These are phyloP conservation scores for Gambusia yucatana DNA, from an alignment of 2,797 vertebrate genomes.

Conservation along the genomic window DNA sequence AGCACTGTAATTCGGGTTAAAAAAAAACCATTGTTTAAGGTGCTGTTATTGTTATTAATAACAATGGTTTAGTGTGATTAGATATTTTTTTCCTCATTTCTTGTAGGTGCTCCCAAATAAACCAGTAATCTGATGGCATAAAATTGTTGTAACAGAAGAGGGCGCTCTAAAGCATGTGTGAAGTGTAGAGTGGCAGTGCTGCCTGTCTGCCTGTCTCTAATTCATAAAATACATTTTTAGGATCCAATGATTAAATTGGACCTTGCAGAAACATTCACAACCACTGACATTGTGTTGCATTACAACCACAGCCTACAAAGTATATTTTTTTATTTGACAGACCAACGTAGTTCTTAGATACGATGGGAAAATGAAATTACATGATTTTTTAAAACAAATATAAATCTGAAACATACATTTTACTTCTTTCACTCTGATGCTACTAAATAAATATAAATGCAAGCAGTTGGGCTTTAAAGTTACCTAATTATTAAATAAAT, in stretches of 20 bases:
- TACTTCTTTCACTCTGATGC: background rate
- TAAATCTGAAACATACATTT: background rate
- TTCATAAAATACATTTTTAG: background rate
- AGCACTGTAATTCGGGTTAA: constrained; percentile 7
- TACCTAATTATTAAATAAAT: background rate
- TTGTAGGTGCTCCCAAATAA: background rate
- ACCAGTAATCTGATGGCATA: background rate
- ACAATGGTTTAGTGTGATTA: background rate
- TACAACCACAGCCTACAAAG: background rate
- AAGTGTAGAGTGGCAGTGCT: constrained; percentile 13
- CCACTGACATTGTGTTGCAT: background rate
- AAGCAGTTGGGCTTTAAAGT: background rate
- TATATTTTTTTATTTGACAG: background rate
- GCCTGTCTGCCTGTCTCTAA: background rate
- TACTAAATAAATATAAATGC: background rate
- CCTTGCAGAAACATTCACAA: background rate
- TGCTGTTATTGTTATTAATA: too few relatives aligned
- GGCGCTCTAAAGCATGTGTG: constrained; percentile 31
- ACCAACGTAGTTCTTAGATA: too few relatives aligned
- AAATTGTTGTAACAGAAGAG: constrained; percentile 32
- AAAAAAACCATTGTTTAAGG: background rate
- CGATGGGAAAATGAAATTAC: background rate
- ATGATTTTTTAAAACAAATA: background rate
- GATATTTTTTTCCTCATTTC: background rate
- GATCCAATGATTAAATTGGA: background rate